Evolutionary conservation across 2,113 vertebrate species (phyloP), one percentile per base, ranked within the genome.

Genomic region (Ctenodactylus gundi): DNA sequence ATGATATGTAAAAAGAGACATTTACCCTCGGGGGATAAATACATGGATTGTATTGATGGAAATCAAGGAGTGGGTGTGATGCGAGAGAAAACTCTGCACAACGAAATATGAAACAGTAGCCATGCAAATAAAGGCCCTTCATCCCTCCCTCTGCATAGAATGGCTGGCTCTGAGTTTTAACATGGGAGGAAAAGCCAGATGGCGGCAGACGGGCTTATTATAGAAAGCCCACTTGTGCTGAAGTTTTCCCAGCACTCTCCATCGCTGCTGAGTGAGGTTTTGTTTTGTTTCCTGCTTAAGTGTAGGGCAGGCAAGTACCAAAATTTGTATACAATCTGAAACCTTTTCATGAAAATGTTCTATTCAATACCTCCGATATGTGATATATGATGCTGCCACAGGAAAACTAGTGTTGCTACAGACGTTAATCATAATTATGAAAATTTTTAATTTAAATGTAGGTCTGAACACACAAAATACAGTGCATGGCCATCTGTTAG

Each of bases 391-490:
- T 97, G 76, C 96, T 95, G 93, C 95, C 95, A 95, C 94, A 98
- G 98, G 97, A 98, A 98, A 98, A 98, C 96, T 87, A 96, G 95
- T 96, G 96, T 98, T 98, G 97, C 98, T 98, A 96, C 97, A 98
- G 98, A 96, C 96, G 92, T 98, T 98, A 96, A 96, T 98, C 97
- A 98, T 98, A 98, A 98, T 98, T 98, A 98, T 97, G 98, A 98
- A 98, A 98, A 98, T 98, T 98, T 98, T 98, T 98, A 97, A 98
- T 98, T 98, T 98, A 98, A 98, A 98, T 98, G 97, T 98, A 97
- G 93, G 96, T 77, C 95, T 98, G 97, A 98, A 97, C 98, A 97
- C 98, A 98, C 97, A 98, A 98, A 98, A 98, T 98, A 98, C 97
- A 98, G 98, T 97, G 95, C 95, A 96, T 91, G 96, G 93, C 98